Conservation (phyloP, 2,797 vertebrate genomes). For the Oreochromis grahami region DNA sequence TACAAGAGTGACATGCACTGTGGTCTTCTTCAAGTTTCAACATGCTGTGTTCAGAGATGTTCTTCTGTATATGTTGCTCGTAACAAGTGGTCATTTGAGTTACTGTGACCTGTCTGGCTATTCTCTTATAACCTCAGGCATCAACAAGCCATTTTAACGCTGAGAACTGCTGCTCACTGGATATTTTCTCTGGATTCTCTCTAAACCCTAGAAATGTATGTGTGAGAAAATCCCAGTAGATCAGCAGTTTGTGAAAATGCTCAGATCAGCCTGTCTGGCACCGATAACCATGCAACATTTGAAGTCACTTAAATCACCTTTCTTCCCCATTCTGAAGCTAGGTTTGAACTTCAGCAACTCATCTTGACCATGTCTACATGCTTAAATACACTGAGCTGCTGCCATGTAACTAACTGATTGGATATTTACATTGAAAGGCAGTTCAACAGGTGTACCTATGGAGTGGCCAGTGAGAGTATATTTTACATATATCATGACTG, state of each 20-base stretch:
- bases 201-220: not conserved
- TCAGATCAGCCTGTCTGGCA: not conserved
- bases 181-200: not conserved
- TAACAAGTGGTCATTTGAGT: not conserved
- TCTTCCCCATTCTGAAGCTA: accelerated
- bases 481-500: not conserved
- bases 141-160: not conserved
- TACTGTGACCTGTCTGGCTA: not conserved
- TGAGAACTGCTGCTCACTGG: not conserved
- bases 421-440: not conserved
- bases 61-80: accelerated
- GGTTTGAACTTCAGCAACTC: not conserved
- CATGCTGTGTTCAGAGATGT: not conserved
- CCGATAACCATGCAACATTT: not conserved
- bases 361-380: not conserved
- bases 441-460: too few relatives aligned
- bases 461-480: not conserved
- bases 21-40: not conserved
- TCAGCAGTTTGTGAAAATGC: not conserved
- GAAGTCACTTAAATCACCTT: not conserved
- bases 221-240: not conserved
- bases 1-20: not conserved
- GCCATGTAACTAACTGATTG: not conserved
- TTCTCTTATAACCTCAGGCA: not conserved
- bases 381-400: not conserved